These are phyloP conservation scores for Spilosoma lubricipeda DNA, from an alignment of 2,888 invertebrate species.

Conservation along the genomic window DNA sequence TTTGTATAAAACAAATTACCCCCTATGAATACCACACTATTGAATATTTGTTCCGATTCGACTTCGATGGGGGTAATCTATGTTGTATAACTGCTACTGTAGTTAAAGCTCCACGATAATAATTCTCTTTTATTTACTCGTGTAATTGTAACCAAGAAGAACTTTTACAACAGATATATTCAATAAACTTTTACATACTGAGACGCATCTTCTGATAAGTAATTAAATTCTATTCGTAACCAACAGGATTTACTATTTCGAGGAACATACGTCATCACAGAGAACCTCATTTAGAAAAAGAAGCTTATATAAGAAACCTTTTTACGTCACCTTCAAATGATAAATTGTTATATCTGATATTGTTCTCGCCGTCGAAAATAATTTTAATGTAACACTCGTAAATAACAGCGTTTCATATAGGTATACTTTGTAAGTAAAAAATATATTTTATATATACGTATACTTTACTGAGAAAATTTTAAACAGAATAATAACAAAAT, in stretches of 20 bases:
- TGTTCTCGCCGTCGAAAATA: background rate
- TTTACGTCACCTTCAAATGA: background rate
- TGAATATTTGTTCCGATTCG: too few relatives aligned
- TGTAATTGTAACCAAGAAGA: too few relatives aligned
- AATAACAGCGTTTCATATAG: background rate
- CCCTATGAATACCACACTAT: too few relatives aligned
- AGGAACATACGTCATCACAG: background rate
- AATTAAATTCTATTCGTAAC: background rate
- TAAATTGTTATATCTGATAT: background rate
- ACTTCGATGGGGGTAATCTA: too few relatives aligned
- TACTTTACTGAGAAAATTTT: background rate
- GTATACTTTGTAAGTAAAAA: too few relatives aligned
- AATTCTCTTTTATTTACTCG: too few relatives aligned
- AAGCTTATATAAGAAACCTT: background rate
- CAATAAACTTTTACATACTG: background rate
- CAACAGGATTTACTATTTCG: background rate
- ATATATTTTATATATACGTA: too few relatives aligned
- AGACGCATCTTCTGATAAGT: background rate
- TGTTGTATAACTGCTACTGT: too few relatives aligned
- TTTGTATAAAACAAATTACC: too few relatives aligned
- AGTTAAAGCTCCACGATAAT: too few relatives aligned
- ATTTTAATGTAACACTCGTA: too few relatives aligned
- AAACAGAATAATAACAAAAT: background rate
- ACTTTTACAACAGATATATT: background rate
- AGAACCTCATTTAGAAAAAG: background rate